Evolutionary conservation across 2,888 invertebrate genomes (phyloP).

Genomic region (Polydrusus tereticollis): DNA sequence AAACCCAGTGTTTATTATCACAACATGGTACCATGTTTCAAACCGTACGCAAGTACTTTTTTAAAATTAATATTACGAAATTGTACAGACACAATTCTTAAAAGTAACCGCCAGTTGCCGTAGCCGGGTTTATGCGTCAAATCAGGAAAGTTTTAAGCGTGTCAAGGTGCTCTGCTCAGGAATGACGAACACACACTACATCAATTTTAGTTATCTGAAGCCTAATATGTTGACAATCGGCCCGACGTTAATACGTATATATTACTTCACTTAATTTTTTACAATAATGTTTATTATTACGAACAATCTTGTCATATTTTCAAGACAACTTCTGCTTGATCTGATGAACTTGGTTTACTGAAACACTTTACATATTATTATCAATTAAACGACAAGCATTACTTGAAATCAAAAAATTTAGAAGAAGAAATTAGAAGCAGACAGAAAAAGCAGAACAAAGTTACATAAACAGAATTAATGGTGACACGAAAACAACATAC

Average conservation of each 20-base stretch:
- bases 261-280: not conserved
- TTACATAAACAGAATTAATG: too few species aligned
- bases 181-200: slow-evolving; percentile 45
- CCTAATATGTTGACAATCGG: slow-evolving; percentile 8
- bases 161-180: slow-evolving; percentile 46
- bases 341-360: too few species aligned
- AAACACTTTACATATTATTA: too few species aligned
- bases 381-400: too few species aligned
- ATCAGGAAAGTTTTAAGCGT: slow-evolving; percentile 47
- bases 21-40: not conserved
- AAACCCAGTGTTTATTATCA: too few species aligned
- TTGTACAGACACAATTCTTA: slow-evolving; percentile 10
- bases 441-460: too few species aligned
- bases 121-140: slow-evolving; percentile 37
- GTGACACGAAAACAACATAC: too few species aligned
- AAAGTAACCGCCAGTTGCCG: slow-evolving; percentile 12
- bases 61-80: slow-evolving; percentile 5
- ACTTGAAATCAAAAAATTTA: too few species aligned
- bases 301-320: too few species aligned
- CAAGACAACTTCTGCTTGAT: too few species aligned
- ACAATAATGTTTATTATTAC: too few species aligned
- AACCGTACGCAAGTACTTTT: not conserved
- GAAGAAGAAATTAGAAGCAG: too few species aligned
- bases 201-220: slow-evolving; percentile 14
- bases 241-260: not conserved